Evolutionary conservation across 1,140 invertebrate genomes (phyloP), one percentile per base, ranked within the genome.

Genomic region (Artemia franciscana): DNA sequence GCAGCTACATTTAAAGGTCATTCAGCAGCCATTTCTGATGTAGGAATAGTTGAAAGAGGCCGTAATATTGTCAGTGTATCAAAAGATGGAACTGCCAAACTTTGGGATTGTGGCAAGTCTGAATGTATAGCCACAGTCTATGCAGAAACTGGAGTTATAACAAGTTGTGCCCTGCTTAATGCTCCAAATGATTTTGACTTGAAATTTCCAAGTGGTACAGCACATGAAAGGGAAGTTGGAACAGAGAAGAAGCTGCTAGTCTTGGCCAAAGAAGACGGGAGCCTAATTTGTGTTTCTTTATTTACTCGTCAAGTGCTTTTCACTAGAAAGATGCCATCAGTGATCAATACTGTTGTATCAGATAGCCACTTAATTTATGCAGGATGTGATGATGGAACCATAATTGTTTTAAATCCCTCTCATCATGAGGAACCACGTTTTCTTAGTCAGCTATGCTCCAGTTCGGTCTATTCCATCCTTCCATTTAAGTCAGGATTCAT

Each of bases 31-130:
- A 73, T 87, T 2, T 74, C 75, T 51, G 84, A 84, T 71, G 70
- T 81, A 60, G 76, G 71, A 26, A 79, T 86, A 68, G 74, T 87
- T 62, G 84, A 84, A n/a, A 75, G 76, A 66, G 85, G 84, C 64
- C 76, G 79, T 64, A 85, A 86, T 74, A 71, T 86, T 24, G 72
- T 86, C 24, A 83, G 84, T 51, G 82, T 82, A 30, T 81, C 82
- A 67, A 82, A 78, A 67, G 84, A 86, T 77, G 83, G 84, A 26
- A 76, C 77, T 60, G 80, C 78, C 15, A 79, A 78, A 67, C 70
- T 84, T 23, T 86, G 84, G 83, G 81, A 84, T 74, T 80, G 82
- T 71, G 80, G 81, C 30, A 70, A 79, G 71, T 74, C 78, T 27
- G 70, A 69, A 24, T 81, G 79, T 65, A 67, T 85, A 18, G 74